These are phyloP conservation scores for Chelonus formosanus DNA, from an alignment of 2,888 invertebrate genomes.

Conservation along the genomic window DNA sequence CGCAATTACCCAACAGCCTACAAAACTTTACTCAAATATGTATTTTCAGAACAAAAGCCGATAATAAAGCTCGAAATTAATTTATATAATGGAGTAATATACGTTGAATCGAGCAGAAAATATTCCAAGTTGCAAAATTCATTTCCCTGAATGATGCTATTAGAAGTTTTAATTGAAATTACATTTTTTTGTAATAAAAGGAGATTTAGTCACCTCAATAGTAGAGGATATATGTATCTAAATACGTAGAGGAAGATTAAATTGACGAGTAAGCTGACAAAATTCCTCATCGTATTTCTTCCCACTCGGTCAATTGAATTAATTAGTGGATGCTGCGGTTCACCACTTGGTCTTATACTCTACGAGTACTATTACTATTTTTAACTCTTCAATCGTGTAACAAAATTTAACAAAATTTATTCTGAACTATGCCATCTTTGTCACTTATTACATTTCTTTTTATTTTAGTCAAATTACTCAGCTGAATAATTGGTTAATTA, in stretches of 20 bases:
- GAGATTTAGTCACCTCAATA: too few species aligned
- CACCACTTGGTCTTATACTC: slow-evolving; percentile 9
- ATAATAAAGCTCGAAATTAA: too few species aligned
- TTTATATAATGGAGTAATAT: too few species aligned
- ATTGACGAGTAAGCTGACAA: slow-evolving; percentile 21
- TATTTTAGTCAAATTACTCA: background rate
- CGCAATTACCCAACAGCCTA: too few species aligned
- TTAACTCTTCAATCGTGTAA: background rate
- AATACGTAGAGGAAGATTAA: slow-evolving; percentile 6
- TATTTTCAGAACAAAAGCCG: too few species aligned
- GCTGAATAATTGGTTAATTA: background rate
- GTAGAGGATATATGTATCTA: background rate
- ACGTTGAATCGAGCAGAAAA: too few species aligned
- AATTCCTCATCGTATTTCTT: slow-evolving; percentile 10
- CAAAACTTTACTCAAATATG: too few species aligned
- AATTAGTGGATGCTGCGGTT: slow-evolving; percentile 37
- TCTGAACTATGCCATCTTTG: background rate
- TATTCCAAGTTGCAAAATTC: too few species aligned
- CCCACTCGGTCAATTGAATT: slow-evolving; percentile 37
- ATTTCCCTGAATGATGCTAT: too few species aligned
- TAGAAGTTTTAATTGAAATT: too few species aligned
- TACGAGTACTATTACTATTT: background rate
- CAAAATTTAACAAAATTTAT: background rate
- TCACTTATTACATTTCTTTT: background rate
- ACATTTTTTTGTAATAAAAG: too few species aligned